A percentile compares a stretch with the other conserved stretches of the same genome.
phyloP scores from a whole-genome alignment of 2,888 invertebrate genomes.

The Cinara cedri region DNA sequence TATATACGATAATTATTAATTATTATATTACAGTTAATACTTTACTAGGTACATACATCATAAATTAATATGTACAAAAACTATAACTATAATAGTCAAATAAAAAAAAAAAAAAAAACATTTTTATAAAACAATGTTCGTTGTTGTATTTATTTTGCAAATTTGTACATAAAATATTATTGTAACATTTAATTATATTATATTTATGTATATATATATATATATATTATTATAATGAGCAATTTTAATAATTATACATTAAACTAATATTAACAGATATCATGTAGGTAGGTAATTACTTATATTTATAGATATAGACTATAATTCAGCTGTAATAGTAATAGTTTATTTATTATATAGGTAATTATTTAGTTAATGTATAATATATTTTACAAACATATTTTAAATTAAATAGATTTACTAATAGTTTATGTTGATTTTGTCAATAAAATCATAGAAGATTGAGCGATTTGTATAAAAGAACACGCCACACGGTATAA shows the following conservation, averaged over 20 bases:
- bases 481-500: neutral
- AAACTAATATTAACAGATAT: conserved; percentile 26
- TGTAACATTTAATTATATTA: neutral
- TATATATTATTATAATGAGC: conserved; percentile 29
- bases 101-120: too few relatives aligned
- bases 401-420: neutral
- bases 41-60: too few relatives aligned
- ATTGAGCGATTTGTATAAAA: conserved; percentile 26
- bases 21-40: too few relatives aligned
- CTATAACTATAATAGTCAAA: too few relatives aligned
- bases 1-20: too few relatives aligned
- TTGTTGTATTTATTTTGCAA: conserved; percentile 30
- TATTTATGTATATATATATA: neutral
- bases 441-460: conserved; percentile 18
- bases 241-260: conserved; percentile 38
- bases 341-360: neutral
- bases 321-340: neutral
- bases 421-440: conserved; percentile 33
- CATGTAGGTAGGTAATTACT: neutral
- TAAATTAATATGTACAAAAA: too few relatives aligned
- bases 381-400: conserved; percentile 8
- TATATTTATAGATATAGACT: conserved; percentile 6
- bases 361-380: neutral
- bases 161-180: conserved; percentile 5
- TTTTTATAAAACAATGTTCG: conserved; percentile 15